Percentiles rank a stretch among this genome's conserved stretches.
Evolutionary conservation across 2,797 vertebrate genomes (phyloP).

Genomic region (Podarcis lilfordi): DNA sequence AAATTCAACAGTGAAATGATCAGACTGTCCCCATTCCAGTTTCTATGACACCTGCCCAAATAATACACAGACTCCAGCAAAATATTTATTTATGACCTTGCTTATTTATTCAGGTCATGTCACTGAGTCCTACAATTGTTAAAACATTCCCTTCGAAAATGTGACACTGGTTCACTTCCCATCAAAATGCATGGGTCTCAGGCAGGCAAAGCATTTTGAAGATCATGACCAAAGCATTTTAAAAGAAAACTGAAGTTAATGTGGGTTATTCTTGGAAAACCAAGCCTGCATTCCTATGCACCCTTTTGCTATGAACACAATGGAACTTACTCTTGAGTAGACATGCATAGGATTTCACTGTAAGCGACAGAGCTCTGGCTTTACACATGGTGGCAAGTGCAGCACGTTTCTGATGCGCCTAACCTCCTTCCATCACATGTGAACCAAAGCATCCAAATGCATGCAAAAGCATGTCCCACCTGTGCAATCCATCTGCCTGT

Average conservation of each 20-base stretch:
- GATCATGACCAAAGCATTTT: not conserved
- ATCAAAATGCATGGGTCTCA: not conserved
- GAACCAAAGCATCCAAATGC: not conserved
- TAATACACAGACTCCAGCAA: not conserved
- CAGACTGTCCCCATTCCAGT: accelerated
- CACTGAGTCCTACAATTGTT: not conserved
- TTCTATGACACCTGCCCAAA: not conserved
- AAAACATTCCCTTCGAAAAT: not conserved
- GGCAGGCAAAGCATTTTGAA: not conserved
- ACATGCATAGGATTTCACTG: too few relatives aligned
- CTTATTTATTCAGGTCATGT: not conserved
- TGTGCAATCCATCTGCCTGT: not conserved
- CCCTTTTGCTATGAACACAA: too few relatives aligned
- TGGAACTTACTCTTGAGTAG: too few relatives aligned
- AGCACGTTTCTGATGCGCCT: not conserved
- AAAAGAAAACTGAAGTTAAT: not conserved
- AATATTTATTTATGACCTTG: not conserved
- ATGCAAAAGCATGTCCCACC: not conserved
- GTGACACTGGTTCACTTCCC: not conserved
- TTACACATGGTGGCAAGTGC: not conserved
- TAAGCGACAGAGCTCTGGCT: not conserved
- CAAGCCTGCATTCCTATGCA: too few relatives aligned
- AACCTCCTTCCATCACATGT: too few relatives aligned
- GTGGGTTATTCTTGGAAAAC: too few relatives aligned
- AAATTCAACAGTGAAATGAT: accelerated